Base-by-base conservation (phyloP, 2,888 invertebrate species). In the Epinotia demarniana region DNA sequence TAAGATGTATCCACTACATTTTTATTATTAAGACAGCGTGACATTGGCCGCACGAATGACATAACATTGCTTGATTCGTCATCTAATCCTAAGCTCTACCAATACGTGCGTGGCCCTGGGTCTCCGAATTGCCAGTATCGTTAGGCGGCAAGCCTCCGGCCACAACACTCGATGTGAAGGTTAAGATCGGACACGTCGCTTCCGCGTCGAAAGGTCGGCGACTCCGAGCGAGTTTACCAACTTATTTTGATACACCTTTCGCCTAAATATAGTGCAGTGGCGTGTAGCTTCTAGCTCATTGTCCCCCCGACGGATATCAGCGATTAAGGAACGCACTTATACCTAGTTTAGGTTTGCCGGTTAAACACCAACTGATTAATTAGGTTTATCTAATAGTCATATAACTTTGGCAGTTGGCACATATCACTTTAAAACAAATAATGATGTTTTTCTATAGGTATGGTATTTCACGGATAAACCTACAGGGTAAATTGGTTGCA, bases 161-260 rank as follows among this genome's bases (percentile, higher is more conserved):
- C 27, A 13, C 60, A 57, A 58, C 69, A 70, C 43, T 53, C 69
- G 27, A 23, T 61, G 46, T 69, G 87, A 89, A 90, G 90, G 89
- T 84, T 88, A 84, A 80, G 82, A 80, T 73, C 81, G 74, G 16
- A 64, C 78, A 80, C 78, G 76, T 71, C 77, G 79, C 79, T 90
- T 90, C 90, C 90, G 87, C 83, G 83, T 85, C 77, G 82, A 84
- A 87, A 87, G 86, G 89, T 89, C 85, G 86, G 81, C 85, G 83
- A 79, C 81, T 84, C 70, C 57, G 58, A 69, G 68, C 64, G 74
- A 77, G 77, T 77, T 72, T 77, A 70, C 68, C 68, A 62, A 73
- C 68, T 72, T 77, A 71, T 67, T 61, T 73, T 68, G 73, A 76
- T 69, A 60, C 73, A 69, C 67, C 49, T 64, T 60, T 64, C 63